These are phyloP conservation scores for Parnassius smintheus DNA, from an alignment of 2,888 invertebrate genomes.

Conservation along the genomic window DNA sequence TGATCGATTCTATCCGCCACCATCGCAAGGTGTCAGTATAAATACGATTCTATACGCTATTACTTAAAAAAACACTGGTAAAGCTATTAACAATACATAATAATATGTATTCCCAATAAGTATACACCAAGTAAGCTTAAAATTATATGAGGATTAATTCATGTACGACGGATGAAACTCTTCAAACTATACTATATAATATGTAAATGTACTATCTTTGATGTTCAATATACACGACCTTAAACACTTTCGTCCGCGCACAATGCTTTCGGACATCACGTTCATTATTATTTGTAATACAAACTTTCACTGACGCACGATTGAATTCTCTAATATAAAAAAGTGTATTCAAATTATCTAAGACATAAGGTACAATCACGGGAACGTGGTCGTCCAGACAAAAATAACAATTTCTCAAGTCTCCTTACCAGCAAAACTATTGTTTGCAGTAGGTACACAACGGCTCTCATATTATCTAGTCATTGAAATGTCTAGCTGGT, in stretches of 20 bases:
- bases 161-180: background rate
- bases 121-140: too few relatives aligned
- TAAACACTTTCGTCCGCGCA: conserved; percentile 23
- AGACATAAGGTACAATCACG: conserved; percentile 19
- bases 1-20: too few relatives aligned
- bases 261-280: conserved; percentile 38
- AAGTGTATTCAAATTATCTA: conserved; percentile 20
- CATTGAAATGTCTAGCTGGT: conserved; percentile 38
- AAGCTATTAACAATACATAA: too few relatives aligned
- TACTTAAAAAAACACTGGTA: too few relatives aligned
- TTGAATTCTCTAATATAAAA: conserved; percentile 46
- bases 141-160: too few relatives aligned
- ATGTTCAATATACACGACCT: conserved; percentile 6
- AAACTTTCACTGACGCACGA: conserved; percentile 65
- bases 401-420: conserved; percentile 33
- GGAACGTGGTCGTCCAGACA: background rate
- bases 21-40: too few relatives aligned
- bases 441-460: conserved; percentile 37
- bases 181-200: background rate
- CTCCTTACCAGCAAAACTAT: conserved; percentile 54
- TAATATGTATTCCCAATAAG: conserved; percentile 81
- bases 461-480: conserved; percentile 18
- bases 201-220: background rate
- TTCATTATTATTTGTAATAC: conserved; percentile 53
- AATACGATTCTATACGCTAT: background rate